Conservation (phyloP, 2,113 vertebrate species). For the Phasianus colchicus region DNA sequence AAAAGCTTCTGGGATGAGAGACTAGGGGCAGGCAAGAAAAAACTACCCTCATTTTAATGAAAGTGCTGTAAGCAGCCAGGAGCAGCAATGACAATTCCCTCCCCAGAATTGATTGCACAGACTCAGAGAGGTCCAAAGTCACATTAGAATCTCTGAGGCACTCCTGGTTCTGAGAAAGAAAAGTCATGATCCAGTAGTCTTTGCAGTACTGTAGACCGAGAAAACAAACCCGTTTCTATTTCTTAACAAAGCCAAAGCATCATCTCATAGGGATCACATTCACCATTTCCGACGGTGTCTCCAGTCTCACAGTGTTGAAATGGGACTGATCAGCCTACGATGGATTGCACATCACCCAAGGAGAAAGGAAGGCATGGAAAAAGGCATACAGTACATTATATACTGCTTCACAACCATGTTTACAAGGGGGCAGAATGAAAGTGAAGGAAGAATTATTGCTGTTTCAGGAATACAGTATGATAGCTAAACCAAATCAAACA, state of each 20-base stretch:
- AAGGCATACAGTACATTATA: constrained; percentile 77
- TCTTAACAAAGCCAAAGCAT: constrained; percentile 79
- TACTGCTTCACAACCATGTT: constrained; percentile 81
- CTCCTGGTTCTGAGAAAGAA: constrained; percentile 81
- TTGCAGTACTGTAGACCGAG: constrained; percentile 78
- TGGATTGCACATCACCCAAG: constrained; percentile 94
- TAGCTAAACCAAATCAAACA: constrained; percentile 76
- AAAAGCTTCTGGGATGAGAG: constrained; percentile 63
- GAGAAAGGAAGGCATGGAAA: constrained; percentile 84
- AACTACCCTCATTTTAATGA: constrained; percentile 72
- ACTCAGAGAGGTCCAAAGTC: constrained; percentile 83
- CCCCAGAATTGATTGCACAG: constrained; percentile 77
- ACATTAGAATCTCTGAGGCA: constrained; percentile 83
- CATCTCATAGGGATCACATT: constrained; percentile 83
- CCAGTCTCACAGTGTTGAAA: constrained; percentile 85
- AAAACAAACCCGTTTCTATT: constrained; percentile 83
- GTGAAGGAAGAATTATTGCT: constrained; percentile 89
- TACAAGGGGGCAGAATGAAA: constrained; percentile 46
- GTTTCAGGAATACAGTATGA: constrained; percentile 84
- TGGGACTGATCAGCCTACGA: constrained; percentile 83
- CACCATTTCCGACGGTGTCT: constrained; percentile 78
- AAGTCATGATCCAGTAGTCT: constrained; percentile 80
- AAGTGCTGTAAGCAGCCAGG: constrained; percentile 77
- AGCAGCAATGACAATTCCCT: constrained; percentile 66
- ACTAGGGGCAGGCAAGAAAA: constrained; percentile 47